phyloP scores from a whole-genome alignment of 1,140 invertebrate genomes.

The Papilio machaon region DNA sequence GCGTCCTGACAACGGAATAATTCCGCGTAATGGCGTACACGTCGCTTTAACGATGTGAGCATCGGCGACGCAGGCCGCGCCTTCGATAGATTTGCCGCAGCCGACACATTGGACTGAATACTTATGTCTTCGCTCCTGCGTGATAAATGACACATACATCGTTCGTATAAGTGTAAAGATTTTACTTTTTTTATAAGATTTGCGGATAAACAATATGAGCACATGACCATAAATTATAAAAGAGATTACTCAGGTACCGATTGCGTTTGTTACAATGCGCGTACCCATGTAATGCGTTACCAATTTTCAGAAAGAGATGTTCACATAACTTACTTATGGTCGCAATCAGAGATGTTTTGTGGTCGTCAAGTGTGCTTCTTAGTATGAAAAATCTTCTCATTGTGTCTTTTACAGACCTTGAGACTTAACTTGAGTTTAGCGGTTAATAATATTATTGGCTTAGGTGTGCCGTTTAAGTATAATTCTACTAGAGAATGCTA shows the following conservation, averaged over 20 bases:
- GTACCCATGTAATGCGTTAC: neutral
- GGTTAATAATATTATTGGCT: neutral
- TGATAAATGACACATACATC: conserved; percentile 26
- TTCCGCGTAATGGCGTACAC: conserved; percentile 67
- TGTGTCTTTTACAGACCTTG: no score
- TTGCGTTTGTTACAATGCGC: no score
- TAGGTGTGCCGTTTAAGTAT: neutral
- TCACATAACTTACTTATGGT: neutral
- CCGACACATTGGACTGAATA: conserved; percentile 39
- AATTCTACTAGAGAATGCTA: neutral
- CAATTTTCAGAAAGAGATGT: neutral
- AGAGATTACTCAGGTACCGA: neutral
- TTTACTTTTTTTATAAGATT: neutral
- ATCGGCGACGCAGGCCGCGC: conserved; percentile 43
- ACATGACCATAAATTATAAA: neutral
- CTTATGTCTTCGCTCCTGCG: conserved; percentile 35
- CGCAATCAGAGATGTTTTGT: no score
- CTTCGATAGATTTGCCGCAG: conserved; percentile 32
- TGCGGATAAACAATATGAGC: neutral
- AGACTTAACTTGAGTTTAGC: no score
- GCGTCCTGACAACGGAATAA: conserved; percentile 53
- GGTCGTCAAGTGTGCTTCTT: no score
- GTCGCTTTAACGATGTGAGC: conserved; percentile 69
- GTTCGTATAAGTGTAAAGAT: neutral
- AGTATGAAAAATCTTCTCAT: no score